These are phyloP conservation scores for Nebria ingens DNA, from an alignment of 1,140 invertebrate species.

Conservation along the genomic window DNA sequence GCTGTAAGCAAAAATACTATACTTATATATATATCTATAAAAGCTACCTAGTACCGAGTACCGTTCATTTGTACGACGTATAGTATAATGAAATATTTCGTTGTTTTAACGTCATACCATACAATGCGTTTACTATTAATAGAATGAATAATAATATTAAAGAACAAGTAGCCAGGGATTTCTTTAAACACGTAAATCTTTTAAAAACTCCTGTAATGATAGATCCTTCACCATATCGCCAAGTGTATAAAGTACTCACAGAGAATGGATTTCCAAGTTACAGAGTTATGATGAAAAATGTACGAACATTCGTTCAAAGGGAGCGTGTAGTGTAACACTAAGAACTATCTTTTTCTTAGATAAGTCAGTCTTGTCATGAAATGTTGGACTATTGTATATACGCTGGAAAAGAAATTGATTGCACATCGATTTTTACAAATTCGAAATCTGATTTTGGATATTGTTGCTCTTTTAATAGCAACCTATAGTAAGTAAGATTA, in stretches of 20 bases:
- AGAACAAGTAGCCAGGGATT: slow-evolving; percentile 10
- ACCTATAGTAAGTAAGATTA: neutral
- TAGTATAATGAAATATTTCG: neutral
- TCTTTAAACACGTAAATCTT: slow-evolving; percentile 14
- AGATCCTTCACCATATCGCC: neutral
- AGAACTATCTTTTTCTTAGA: neutral
- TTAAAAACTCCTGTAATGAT: neutral
- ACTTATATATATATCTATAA: neutral
- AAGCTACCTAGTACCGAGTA: too few species aligned
- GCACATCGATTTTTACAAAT: neutral
- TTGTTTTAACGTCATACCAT: too few species aligned
- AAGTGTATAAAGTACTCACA: neutral
- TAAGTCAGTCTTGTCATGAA: neutral
- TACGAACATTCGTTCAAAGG: neutral
- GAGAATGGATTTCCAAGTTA: neutral
- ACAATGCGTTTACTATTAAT: slow-evolving; percentile 9
- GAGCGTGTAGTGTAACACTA: neutral
- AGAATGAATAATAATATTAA: slow-evolving; percentile 10
- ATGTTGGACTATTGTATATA: neutral
- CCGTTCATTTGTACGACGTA: slow-evolving; percentile 12
- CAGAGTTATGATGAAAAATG: neutral
- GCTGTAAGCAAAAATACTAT: slow-evolving; percentile 27
- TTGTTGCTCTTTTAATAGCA: slow-evolving; percentile 2
- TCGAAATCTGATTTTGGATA: neutral
- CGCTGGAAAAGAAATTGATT: neutral